phyloP scores from a whole-genome alignment of 2,888 invertebrate species.

The Cremastinae sp. region DNA sequence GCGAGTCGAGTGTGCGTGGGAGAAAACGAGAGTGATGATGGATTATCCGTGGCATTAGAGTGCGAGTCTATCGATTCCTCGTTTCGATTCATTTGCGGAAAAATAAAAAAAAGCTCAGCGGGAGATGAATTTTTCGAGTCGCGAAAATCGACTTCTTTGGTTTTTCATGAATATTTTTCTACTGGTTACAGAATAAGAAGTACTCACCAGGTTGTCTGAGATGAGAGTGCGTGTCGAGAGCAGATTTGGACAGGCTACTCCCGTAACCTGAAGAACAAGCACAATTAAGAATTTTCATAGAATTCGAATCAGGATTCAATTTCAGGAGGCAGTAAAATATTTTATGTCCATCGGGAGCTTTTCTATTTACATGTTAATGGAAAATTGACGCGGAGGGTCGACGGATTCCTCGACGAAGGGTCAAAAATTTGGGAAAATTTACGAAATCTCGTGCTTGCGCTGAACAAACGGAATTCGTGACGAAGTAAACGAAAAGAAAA shows the following conservation, averaged over 20 bases:
- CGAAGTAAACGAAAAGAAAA: slow-evolving; percentile 15
- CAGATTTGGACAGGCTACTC: slow-evolving; percentile 92
- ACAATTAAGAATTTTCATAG: slow-evolving; percentile 58
- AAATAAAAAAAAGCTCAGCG: neutral
- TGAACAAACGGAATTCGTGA: slow-evolving; percentile 5
- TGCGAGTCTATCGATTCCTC: slow-evolving; percentile 12
- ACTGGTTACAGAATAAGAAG: neutral
- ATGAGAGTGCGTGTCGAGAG: slow-evolving; percentile 93
- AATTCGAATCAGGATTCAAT: neutral
- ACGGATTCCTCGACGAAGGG: too few species aligned
- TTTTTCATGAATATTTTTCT: neutral
- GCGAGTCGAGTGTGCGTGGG: slow-evolving; percentile 22
- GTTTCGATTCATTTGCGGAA: too few species aligned
- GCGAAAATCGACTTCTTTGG: neutral
- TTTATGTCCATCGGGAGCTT: slow-evolving; percentile 6
- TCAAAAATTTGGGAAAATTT: too few species aligned
- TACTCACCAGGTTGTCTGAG: slow-evolving; percentile 93
- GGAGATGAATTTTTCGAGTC: neutral
- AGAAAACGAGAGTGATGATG: slow-evolving; percentile 24
- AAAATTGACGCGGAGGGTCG: slow-evolving; percentile 18
- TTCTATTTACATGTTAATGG: slow-evolving; percentile 47
- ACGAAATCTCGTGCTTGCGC: slow-evolving; percentile 7
- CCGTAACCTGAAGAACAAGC: slow-evolving; percentile 89
- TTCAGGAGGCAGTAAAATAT: slow-evolving; percentile 8
- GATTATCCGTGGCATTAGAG: slow-evolving; percentile 33